These are phyloP conservation scores for Antheraea yamamai DNA, from an alignment of 2,888 invertebrate genomes.

Conservation along the genomic window DNA sequence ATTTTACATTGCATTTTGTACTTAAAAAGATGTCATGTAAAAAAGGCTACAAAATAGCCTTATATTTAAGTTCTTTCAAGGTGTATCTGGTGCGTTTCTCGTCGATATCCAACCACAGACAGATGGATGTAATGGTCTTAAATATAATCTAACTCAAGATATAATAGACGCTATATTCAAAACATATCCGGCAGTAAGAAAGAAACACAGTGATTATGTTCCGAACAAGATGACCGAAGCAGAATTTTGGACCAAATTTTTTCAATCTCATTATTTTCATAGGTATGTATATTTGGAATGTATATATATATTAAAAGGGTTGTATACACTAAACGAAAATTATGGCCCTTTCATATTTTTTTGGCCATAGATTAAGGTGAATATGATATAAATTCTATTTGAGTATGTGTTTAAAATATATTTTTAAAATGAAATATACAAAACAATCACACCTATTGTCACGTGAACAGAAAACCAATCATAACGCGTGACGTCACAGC, in stretches of 20 bases:
- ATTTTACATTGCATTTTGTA: too few relatives aligned
- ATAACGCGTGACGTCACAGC: too few relatives aligned
- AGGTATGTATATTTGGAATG: constrained; percentile 68
- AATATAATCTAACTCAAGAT: constrained; percentile 98
- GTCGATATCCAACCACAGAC: constrained; percentile 98
- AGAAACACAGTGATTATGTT: constrained; percentile 97
- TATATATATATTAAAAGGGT: not conserved
- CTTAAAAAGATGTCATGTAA: too few relatives aligned
- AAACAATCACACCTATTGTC: too few relatives aligned
- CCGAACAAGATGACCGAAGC: constrained; percentile 97
- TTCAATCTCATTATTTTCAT: constrained; percentile 99
- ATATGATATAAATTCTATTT: too few relatives aligned
- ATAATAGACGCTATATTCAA: constrained; percentile 99
- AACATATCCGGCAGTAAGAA: constrained; percentile 98
- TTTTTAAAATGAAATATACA: too few relatives aligned
- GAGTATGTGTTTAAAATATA: too few relatives aligned
- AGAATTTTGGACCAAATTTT: constrained; percentile 99
- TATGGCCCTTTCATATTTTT: too few relatives aligned
- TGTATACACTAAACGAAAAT: too few relatives aligned
- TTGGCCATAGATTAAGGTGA: too few relatives aligned
- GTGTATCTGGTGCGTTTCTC: constrained; percentile 88
- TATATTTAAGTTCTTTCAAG: constrained; percentile 49
- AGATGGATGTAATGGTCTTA: constrained; percentile 97
- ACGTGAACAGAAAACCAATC: too few relatives aligned
- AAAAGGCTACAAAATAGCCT: not conserved